Evolutionary conservation across 2,113 vertebrate species (phyloP).

Genomic region (Lathamus discolor): DNA sequence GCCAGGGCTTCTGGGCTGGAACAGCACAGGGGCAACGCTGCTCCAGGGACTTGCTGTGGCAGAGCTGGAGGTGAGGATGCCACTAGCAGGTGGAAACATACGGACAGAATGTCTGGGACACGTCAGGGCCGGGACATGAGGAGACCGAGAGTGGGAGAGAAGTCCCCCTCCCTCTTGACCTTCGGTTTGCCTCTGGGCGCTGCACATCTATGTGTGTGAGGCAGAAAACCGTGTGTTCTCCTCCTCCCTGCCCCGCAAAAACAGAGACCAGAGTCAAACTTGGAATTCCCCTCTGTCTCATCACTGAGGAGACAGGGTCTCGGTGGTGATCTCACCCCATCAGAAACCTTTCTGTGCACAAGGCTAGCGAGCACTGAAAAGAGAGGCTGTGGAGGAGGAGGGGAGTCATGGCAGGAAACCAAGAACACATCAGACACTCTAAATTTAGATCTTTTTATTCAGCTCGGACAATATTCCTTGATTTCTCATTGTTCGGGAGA

Average conservation of each 20-base stretch:
- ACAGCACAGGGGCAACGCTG: background rate
- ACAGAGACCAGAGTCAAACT: conserved; percentile 20
- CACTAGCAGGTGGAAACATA: background rate
- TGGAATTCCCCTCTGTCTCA: conserved; percentile 76
- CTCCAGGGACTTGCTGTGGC: rapidly evolving
- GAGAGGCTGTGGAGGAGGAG: conserved; percentile 48
- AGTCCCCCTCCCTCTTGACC: background rate
- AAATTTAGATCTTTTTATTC: conserved; percentile 82
- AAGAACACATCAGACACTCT: conserved; percentile 76
- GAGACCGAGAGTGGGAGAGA: background rate
- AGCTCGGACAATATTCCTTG: conserved; percentile 77
- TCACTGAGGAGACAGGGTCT: conserved; percentile 62
- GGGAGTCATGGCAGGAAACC: conserved; percentile 76
- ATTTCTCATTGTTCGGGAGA: conserved; percentile 77
- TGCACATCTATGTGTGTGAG: background rate
- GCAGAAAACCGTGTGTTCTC: background rate
- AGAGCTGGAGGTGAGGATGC: background rate
- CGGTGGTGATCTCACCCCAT: conserved; percentile 74
- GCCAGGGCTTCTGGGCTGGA: background rate
- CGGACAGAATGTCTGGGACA: background rate
- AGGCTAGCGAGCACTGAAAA: conserved; percentile 18
- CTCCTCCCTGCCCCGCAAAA: background rate
- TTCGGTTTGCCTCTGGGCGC: background rate
- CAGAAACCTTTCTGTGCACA: conserved; percentile 53
- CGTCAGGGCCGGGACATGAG: background rate